Conservation (phyloP, 1,140 invertebrate species). For the Drosophila kohkoa region DNA sequence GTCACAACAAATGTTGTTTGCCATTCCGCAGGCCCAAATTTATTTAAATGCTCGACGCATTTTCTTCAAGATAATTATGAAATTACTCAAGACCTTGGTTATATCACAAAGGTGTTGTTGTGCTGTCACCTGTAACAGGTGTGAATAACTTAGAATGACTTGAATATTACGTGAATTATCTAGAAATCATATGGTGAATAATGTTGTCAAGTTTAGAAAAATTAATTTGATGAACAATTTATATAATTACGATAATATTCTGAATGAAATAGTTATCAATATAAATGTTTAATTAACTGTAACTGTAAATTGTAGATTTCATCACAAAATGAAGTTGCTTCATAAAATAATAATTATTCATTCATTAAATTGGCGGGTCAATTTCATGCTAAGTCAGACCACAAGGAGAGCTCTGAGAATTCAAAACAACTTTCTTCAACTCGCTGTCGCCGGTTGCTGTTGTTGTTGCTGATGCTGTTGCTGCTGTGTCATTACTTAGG, state of each 20-base stretch:
- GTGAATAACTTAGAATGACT: conserved; percentile 17
- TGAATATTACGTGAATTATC: not conserved
- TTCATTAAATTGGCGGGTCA: conserved; percentile 15
- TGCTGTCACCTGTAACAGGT: conserved; percentile 19
- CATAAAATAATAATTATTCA: conserved; percentile 13
- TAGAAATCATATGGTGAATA: not conserved
- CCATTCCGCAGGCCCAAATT: conserved; percentile 62
- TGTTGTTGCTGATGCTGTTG: conserved; percentile 21
- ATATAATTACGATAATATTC: too few relatives aligned
- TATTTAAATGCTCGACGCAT: conserved; percentile 68
- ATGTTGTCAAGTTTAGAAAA: not conserved
- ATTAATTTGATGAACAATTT: not conserved
- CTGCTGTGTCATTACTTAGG: conserved; percentile 43
- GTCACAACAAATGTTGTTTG: conserved; percentile 58
- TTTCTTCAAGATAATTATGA: conserved; percentile 63
- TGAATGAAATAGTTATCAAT: not conserved
- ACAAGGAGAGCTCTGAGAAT: conserved; percentile 37
- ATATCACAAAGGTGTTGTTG: conserved; percentile 64
- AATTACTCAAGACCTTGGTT: conserved; percentile 75
- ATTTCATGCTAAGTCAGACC: conserved; percentile 11
- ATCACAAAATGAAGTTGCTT: not conserved
- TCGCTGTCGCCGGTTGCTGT: conserved; percentile 14
- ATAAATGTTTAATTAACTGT: too few relatives aligned
- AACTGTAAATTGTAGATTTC: not conserved
- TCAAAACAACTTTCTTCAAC: conserved; percentile 28